Evolutionary conservation across 2,113 vertebrate genomes (phyloP), one percentile per base, ranked within the genome.

Genomic region (Nanger granti): DNA sequence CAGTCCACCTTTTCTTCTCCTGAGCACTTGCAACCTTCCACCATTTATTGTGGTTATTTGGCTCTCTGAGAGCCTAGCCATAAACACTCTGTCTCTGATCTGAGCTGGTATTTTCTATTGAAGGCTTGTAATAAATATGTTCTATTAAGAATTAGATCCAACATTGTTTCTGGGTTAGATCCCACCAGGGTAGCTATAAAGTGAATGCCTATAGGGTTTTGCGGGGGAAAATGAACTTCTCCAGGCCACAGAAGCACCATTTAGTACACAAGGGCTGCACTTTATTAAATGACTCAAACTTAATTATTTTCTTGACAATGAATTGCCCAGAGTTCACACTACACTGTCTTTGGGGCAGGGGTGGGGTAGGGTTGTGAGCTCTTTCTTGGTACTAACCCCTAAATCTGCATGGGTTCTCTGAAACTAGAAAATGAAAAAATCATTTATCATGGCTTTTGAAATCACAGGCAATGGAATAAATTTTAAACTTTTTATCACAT

Each of bases 111-210:
- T 91, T 94, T 95, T 96, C 84, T 85, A 79, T 17, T 93, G n/a
- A 28, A 97, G 28, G 28, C 47, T 89, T 76, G 24, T 79, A 97
- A 93, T 96, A 97, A 97, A 97, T 97, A 95, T 86, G 18, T 84
- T 6, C 55, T 93, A 59, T 94, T 97, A 88, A 95, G 90, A 91
- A 87, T 49, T 89, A 28, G 44, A 87, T 62, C 55, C 94, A 93
- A 55, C 47, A 94, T 55, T 95, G 91, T 97, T 97, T 97, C 92
- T 95, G 55, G 90, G 83, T 54, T 97, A 92, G 29, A 97, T 87
- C 97, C 64, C 89, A 95, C 5, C 76, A 87, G 89, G 89, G 52
- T 94, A 84, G 34, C 54, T 96, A 15, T 76, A 49, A 1, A 34
- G 76, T 52, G 3, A 37, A 86, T 96, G 47, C 54, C 60, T 95